Evolutionary conservation across 2,113 vertebrate species (phyloP), one percentile per base, ranked within the genome.

Genomic region (Apteryx mantelli): DNA sequence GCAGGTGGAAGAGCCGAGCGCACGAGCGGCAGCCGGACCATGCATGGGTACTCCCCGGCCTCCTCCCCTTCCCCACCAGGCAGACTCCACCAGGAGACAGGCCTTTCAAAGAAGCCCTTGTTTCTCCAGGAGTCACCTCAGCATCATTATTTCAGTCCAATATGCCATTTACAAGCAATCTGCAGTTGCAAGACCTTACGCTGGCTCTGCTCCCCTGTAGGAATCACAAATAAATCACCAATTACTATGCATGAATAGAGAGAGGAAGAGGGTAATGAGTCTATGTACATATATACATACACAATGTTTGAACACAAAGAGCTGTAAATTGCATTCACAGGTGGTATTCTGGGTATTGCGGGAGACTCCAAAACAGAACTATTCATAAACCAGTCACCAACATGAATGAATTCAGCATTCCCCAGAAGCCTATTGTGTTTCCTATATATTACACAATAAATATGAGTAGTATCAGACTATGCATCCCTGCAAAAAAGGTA

Each of bases 291-390:
- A 96, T 95, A 96, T 97, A 95, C 95, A 96, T 96, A 97, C 91
- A 91, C 93, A 97, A 91, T 97, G 91, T 96, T 97, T 95, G 95
- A 96, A 97, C 95, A 97, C 95, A 97, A 96, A 91, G 95, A 91
- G 89, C 89, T 3, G 66, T 97, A 88, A 94, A 97, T 96, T 92
- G 97, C 95, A 97, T 96, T 97, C 93, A 95, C 96, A 94, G 95
- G 94, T 96, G 95, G 94, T 70, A 97, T 93, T 95, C 94, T 93
- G 85, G 73, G 92, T 93, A 84, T 93, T 88, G 91, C 91, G 76
- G 71, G 91, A 95, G 94, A 91, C 93, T 97, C 82, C 32, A 48
- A 95, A 83, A 93, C 93, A 96, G 95, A 95, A 95, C 96, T 96
- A 92, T 96, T 97, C 96, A 97, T 96, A 97, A 97, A 92, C 90